Evolutionary conservation across 2,888 invertebrate genomes (phyloP).

Genomic region (Lochmaea capreae): DNA sequence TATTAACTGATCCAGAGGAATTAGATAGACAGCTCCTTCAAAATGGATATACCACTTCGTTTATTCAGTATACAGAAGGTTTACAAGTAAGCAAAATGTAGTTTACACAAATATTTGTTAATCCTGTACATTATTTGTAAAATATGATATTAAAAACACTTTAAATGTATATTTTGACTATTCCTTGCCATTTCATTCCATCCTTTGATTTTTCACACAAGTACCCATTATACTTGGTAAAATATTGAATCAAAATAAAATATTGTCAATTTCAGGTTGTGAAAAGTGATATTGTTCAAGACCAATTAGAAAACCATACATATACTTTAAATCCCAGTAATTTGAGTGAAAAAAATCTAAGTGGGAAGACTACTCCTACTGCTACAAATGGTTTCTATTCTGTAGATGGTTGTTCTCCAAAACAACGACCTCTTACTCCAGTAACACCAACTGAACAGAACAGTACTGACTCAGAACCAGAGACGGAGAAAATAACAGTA

Average conservation of each 20-base stretch:
- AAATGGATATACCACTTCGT: conserved; percentile 71
- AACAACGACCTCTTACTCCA: conserved; percentile 55
- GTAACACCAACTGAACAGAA: conserved; percentile 51
- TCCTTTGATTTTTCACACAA: no score
- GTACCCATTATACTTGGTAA: no score
- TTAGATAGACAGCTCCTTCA: conserved; percentile 87
- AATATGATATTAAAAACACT: neutral
- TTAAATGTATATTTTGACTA: no score
- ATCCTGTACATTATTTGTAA: conserved; percentile 25
- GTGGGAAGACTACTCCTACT: conserved; percentile 35
- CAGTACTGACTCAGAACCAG: conserved; percentile 67
- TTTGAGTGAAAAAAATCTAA: conserved; percentile 20
- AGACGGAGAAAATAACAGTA: conserved; percentile 86
- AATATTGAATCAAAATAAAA: no score
- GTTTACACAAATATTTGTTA: conserved; percentile 22
- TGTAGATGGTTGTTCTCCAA: conserved; percentile 47
- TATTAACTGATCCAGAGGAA: conserved; percentile 91
- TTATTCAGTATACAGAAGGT: conserved; percentile 49
- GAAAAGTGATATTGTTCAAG: conserved; percentile 38
- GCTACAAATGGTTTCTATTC: conserved; percentile 51
- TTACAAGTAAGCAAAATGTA: conserved; percentile 32
- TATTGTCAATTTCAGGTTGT: conserved; percentile 23
- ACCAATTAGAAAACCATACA: conserved; percentile 32
- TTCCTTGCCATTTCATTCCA: no score
- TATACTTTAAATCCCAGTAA: conserved; percentile 24